phyloP scores from a whole-genome alignment of 2,888 invertebrate species.

The Microplitis manilae region DNA sequence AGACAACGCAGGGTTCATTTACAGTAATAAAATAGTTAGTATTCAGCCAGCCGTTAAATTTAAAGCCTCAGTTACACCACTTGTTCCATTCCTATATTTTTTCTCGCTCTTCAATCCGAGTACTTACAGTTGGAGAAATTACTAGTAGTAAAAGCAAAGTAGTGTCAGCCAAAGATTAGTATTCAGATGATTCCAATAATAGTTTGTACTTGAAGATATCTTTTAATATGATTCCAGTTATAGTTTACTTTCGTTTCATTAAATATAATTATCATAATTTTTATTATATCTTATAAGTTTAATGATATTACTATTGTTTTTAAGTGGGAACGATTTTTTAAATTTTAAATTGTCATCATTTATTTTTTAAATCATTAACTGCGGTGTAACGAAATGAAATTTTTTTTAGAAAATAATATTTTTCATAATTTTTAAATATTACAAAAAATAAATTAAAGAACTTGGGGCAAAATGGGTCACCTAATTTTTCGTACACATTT shows the following conservation, averaged over 20 bases:
- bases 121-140: neutral
- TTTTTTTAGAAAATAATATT: too few relatives aligned
- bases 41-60: neutral
- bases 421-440: too few relatives aligned
- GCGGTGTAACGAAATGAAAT: too few relatives aligned
- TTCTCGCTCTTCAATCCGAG: neutral
- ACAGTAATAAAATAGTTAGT: conserved; percentile 5
- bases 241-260: neutral
- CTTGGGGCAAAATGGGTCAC: too few relatives aligned
- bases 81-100: neutral
- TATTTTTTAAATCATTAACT: too few relatives aligned
- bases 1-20: neutral
- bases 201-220: neutral
- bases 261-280: too few relatives aligned
- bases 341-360: too few relatives aligned
- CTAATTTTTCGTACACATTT: too few relatives aligned
- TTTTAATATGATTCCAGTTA: neutral
- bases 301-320: too few relatives aligned
- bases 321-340: too few relatives aligned
- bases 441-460: too few relatives aligned
- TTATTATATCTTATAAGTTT: too few relatives aligned
- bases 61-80: neutral
- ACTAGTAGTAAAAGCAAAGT: neutral
- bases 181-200: neutral
- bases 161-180: neutral